Evolutionary conservation across 2,888 invertebrate genomes (phyloP), one percentile per base, ranked within the genome.

Genomic region (Baccha elongata): DNA sequence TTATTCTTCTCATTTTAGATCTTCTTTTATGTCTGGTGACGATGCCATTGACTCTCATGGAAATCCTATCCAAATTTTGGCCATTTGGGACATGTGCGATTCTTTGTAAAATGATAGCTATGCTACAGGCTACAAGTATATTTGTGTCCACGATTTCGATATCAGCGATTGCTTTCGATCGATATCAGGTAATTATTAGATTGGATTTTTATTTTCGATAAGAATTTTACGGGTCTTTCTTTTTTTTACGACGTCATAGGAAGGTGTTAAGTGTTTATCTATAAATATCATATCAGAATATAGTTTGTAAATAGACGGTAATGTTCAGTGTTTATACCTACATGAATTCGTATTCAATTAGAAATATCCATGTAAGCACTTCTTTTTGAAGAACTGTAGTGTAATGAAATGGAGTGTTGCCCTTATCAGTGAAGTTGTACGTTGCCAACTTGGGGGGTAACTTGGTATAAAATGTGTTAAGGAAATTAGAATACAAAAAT

Each of bases 61-160:
- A 97, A 89, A 94, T 97, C 44, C 91, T 97, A 55, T 94, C 95
- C 55, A 95, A 95, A 88, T 96, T 95, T 89, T 98, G 98, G 96
- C 96, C 96, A 0, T 92, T 98, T 44, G 97, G 97, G 10, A 88
- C 88, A 26, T 88, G 95, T 91, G 93, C 93, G 2, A 92, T 94
- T 85, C 91, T 95, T 67, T 98, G 98, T 91, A 97, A 97, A 90
- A 93, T 96, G 85, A 95, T 96, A 85, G 96, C 96, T 0, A 95
- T 95, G 80, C 93, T 97, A 53, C 97, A 98, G 89, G 98, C 96
- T 0, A 95, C 96, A 84, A 97, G 97, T 87, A 96, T 97, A 86
- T 98, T 97, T 89, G 97, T 98, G 0, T 98, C 97, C 0, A 97
- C 97, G 0, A 96, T 98, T 88, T 96, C 97, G 85, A 98, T 98